Evolutionary conservation across 2,888 invertebrate species (phyloP).

Genomic region (Aspidiotus rigidus): DNA sequence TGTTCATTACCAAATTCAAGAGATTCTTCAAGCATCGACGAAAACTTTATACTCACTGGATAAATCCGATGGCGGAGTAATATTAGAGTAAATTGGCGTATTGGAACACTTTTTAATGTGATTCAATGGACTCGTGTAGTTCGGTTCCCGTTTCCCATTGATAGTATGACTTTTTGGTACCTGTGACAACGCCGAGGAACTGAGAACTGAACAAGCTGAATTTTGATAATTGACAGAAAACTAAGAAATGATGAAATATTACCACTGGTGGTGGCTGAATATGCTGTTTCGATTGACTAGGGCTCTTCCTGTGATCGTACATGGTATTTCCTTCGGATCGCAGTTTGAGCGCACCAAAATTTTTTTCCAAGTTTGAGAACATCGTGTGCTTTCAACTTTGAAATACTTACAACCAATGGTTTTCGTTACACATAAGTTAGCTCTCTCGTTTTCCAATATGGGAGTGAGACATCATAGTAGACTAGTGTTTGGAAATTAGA

Average conservation of each 20-base stretch:
- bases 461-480: no score
- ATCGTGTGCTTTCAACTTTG: background rate
- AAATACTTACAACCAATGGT: no score
- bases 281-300: constrained; percentile 7
- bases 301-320: constrained; percentile 5
- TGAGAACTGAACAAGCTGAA: background rate
- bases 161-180: constrained; percentile 68
- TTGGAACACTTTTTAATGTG: constrained; percentile 36
- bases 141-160: constrained; percentile 60
- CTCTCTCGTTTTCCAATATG: no score
- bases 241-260: constrained; percentile 1
- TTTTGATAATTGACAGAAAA: background rate
- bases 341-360: constrained; percentile 15
- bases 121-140: constrained; percentile 61
- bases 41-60: background rate
- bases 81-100: constrained; percentile 21
- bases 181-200: constrained; percentile 43
- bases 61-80: background rate
- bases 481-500: no score
- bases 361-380: constrained; percentile 22
- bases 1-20: no score
- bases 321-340: background rate
- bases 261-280: constrained; percentile 21
- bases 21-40: no score
- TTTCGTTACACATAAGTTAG: no score